Percentiles rank a stretch among this genome's conserved stretches.
Evolutionary conservation across 1,140 invertebrate species (phyloP).

Genomic region (Agraylea sexmaculata): DNA sequence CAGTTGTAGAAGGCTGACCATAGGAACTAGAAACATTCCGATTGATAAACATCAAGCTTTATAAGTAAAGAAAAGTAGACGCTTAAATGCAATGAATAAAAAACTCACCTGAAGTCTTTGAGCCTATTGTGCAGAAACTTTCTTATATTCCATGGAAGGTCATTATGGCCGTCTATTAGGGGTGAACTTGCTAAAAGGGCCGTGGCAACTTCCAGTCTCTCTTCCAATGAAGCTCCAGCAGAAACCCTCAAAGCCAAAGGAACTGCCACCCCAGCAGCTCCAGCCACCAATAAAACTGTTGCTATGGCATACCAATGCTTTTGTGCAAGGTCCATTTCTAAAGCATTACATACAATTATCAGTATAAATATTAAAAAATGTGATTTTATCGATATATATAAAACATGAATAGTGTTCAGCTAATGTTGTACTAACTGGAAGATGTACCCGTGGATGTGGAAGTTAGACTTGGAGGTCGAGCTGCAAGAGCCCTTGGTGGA

Average conservation of each 20-base stretch:
- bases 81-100: no score
- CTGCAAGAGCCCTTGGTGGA: conserved; percentile 16
- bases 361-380: no score
- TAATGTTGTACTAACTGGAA: conserved; percentile 18
- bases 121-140: conserved; percentile 69
- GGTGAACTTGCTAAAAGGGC: conserved; percentile 42
- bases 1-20: no score
- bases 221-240: conserved; percentile 43
- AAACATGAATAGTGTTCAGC: no score
- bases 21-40: no score
- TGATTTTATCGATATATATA: no score
- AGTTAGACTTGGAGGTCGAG: conserved; percentile 17
- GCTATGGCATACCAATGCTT: conserved; percentile 44
- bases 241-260: conserved; percentile 43
- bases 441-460: conserved; percentile 20
- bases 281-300: conserved; percentile 42
- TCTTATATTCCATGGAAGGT: conserved; percentile 70
- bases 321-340: conserved; percentile 40
- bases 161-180: conserved; percentile 65
- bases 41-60: no score
- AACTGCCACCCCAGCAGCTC: conserved; percentile 43
- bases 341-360: no score
- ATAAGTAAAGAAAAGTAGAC: no score
- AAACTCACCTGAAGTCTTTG: conserved; percentile 49
- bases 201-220: conserved; percentile 40